Evolutionary conservation across 2,113 vertebrate species (phyloP).

Genomic region (Xiphophorus couchianus): DNA sequence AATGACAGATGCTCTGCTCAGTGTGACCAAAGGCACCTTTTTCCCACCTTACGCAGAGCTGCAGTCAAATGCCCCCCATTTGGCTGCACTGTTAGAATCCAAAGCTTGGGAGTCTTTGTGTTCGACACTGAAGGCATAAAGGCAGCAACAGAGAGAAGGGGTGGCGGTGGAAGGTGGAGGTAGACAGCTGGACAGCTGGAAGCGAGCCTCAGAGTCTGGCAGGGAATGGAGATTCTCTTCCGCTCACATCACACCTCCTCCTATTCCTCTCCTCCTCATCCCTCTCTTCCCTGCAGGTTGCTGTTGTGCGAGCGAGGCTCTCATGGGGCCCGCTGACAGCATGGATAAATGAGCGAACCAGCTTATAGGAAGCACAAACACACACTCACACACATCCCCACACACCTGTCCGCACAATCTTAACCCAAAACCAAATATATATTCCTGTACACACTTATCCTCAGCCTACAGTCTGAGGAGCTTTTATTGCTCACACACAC

Average conservation of each 20-base stretch:
- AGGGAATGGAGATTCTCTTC: constrained; percentile 47
- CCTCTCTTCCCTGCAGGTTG: constrained; percentile 43
- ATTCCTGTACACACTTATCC: constrained; percentile 7
- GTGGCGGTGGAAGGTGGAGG: constrained; percentile 6
- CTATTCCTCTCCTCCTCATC: constrained; percentile 17
- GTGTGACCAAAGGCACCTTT: constrained; percentile 31
- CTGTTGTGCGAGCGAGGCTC: constrained; percentile 39
- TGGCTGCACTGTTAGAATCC: constrained; percentile 40
- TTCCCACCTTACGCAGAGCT: constrained; percentile 15
- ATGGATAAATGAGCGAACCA: constrained; percentile 62
- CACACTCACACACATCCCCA: neutral
- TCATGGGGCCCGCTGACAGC: constrained; percentile 60
- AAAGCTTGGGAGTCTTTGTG: constrained; percentile 45
- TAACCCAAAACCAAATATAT: constrained; percentile 5
- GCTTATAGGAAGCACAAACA: constrained; percentile 24
- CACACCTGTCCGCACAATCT: neutral
- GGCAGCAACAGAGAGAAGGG: constrained; percentile 21
- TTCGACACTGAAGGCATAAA: constrained; percentile 34
- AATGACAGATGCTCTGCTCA: constrained; percentile 25
- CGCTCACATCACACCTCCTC: constrained; percentile 37
- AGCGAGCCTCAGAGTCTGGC: constrained; percentile 54
- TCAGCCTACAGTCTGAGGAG: constrained; percentile 14
- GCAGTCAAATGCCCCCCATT: constrained; percentile 47
- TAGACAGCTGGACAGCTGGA: constrained; percentile 56
- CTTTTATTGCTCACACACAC: constrained; percentile 5